phyloP scores from a whole-genome alignment of 1,140 invertebrate species.

The Drosophila pseudoobscura region DNA sequence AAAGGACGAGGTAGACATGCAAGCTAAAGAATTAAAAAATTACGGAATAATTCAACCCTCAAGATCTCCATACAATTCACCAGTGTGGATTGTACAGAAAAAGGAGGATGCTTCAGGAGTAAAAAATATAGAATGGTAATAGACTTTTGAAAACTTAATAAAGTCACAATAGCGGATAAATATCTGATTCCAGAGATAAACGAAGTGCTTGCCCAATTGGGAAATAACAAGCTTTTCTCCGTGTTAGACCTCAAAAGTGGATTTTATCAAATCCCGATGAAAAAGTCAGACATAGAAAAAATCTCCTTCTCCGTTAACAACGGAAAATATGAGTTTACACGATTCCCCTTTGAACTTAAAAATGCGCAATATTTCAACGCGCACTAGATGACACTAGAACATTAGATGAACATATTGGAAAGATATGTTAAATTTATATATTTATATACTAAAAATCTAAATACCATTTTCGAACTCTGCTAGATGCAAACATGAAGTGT shows the following conservation, averaged over 20 bases:
- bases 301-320: neutral
- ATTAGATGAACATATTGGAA: no score
- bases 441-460: no score
- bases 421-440: no score
- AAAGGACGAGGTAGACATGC: no score
- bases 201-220: constrained; percentile 4
- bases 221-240: constrained; percentile 14
- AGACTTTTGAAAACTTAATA: constrained; percentile 1
- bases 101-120: neutral
- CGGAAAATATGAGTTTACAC: neutral
- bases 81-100: neutral
- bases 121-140: neutral
- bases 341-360: neutral
- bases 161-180: constrained; percentile 5
- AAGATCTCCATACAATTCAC: neutral
- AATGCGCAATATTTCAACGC: constrained; percentile 2
- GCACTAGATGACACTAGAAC: neutral
- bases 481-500: no score
- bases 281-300: constrained; percentile 2
- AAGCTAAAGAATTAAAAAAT: no score
- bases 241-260: constrained; percentile 7
- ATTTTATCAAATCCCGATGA: constrained; percentile 1
- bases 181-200: constrained; percentile 2
- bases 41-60: neutral
- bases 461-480: no score